Conservation (phyloP, 37 sponge, comb jelly and placozoan genomes). For the Diacarnus erythraeanus region DNA sequence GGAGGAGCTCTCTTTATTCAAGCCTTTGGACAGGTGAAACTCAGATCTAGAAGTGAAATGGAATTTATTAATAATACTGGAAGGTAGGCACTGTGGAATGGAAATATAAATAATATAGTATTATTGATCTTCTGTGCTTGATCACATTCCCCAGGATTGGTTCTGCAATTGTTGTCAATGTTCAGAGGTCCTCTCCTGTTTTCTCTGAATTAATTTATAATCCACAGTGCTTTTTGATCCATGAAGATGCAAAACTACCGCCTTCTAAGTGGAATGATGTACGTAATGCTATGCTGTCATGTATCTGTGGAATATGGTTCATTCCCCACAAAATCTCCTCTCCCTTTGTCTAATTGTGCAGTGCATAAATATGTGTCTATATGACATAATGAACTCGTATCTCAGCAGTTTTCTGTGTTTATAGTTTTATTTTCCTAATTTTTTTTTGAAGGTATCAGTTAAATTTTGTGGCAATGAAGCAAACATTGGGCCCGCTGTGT, state of each 20-base stretch:
- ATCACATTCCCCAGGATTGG: conserved; percentile 44
- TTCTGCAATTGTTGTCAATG: conserved; percentile 68
- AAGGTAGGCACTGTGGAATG: conserved; percentile 21
- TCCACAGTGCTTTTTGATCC: conserved; percentile 66
- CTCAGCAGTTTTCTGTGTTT: too few relatives aligned
- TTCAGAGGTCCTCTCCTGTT: conserved; percentile 32
- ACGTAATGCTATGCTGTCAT: neutral
- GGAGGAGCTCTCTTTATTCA: conserved; percentile 54
- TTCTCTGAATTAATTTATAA: conserved; percentile 51
- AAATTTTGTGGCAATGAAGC: conserved; percentile 64
- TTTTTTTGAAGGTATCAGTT: conserved; percentile 42
- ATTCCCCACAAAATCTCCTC: too few relatives aligned
- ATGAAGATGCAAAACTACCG: conserved; percentile 16
- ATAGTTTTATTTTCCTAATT: too few relatives aligned
- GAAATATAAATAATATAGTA: neutral
- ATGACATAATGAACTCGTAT: too few relatives aligned
- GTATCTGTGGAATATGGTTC: too few relatives aligned
- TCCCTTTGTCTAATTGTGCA: too few relatives aligned
- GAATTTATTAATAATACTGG: conserved; percentile 69
- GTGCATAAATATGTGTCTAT: neutral
- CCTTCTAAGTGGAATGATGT: conserved; percentile 52
- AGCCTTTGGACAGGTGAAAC: conserved; percentile 58
- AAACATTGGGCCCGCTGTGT: conserved; percentile 46
- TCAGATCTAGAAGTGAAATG: conserved; percentile 22
- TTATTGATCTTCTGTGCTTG: neutral